These are phyloP conservation scores for Baronia brevicornis DNA, from an alignment of 2,888 invertebrate genomes.

Conservation along the genomic window DNA sequence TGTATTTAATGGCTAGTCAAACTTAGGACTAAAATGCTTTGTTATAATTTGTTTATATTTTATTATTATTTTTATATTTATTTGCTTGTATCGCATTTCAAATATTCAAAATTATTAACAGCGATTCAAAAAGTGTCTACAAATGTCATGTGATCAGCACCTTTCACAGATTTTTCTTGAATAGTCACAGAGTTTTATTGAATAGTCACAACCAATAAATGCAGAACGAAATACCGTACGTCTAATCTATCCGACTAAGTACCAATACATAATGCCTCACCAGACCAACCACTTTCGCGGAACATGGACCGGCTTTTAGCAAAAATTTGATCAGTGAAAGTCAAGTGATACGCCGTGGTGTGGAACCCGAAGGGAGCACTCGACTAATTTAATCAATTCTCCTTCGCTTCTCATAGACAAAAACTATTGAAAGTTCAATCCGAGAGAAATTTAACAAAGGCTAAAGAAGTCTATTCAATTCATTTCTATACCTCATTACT, in stretches of 20 bases:
- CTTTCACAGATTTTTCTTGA: conserved; percentile 14
- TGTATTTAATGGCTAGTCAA: too few relatives aligned
- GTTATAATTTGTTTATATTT: too few relatives aligned
- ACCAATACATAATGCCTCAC: conserved; percentile 36
- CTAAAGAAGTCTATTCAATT: conserved; percentile 12
- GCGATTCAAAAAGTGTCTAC: too few relatives aligned
- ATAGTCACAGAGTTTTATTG: conserved; percentile 20
- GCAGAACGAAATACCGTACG: conserved; percentile 27
- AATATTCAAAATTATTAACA: too few relatives aligned
- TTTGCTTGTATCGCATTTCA: too few relatives aligned
- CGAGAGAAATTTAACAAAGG: conserved; percentile 15
- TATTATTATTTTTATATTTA: too few relatives aligned
- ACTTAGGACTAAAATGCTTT: too few relatives aligned
- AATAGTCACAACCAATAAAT: conserved; percentile 31
- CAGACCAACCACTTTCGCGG: conserved; percentile 69
- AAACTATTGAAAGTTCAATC: conserved; percentile 15
- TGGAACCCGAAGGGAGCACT: conserved; percentile 36
- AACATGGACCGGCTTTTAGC: conserved; percentile 69
- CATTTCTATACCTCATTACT: conserved; percentile 10
- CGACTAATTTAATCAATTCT: conserved; percentile 43
- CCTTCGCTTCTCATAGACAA: conserved; percentile 22
- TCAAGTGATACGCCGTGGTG: conserved; percentile 39
- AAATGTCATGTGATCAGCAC: conserved; percentile 6
- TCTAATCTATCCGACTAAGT: conserved; percentile 39
- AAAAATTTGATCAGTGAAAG: conserved; percentile 75